These are phyloP conservation scores for Anoplolepis gracilipes DNA, from an alignment of 1,140 invertebrate genomes.

Conservation along the genomic window DNA sequence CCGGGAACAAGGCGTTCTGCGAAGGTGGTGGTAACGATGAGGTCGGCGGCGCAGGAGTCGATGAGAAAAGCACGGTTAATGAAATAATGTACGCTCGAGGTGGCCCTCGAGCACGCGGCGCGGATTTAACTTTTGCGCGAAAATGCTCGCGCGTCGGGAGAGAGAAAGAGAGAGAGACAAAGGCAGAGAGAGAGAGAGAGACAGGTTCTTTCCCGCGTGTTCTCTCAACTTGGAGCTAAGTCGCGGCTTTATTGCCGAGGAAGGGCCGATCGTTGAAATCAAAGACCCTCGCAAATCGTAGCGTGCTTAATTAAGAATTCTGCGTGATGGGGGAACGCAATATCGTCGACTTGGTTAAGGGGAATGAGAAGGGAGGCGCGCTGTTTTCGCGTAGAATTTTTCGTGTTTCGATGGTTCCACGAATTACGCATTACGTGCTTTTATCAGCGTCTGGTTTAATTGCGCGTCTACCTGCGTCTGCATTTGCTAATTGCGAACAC, in stretches of 20 bases:
- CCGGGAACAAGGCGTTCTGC: slow-evolving; percentile 37
- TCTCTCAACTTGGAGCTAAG: slow-evolving; percentile 54
- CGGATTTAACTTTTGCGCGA: slow-evolving; percentile 71
- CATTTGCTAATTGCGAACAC: slow-evolving; percentile 14
- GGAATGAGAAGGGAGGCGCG: not conserved
- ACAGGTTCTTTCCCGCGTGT: not conserved
- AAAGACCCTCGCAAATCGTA: slow-evolving; percentile 64
- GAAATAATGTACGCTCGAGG: slow-evolving; percentile 77
- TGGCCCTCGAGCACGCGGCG: slow-evolving; percentile 67
- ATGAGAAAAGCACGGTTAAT: slow-evolving; percentile 75
- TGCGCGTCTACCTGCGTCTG: not conserved
- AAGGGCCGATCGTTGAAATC: slow-evolving; percentile 68
- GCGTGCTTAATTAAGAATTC: slow-evolving; percentile 62
- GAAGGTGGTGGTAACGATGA: slow-evolving; percentile 46
- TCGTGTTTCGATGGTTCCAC: slow-evolving; percentile 31
- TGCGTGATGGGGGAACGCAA: slow-evolving; percentile 39
- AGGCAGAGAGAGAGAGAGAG: not conserved
- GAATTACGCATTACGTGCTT: slow-evolving; percentile 32
- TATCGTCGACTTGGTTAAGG: slow-evolving; percentile 24
- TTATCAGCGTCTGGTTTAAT: slow-evolving; percentile 24
- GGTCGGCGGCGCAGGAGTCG: slow-evolving; percentile 33
- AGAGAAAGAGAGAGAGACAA: not conserved
- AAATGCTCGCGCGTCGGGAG: slow-evolving; percentile 66
- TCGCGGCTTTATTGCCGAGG: slow-evolving; percentile 57
- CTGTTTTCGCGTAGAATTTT: slow-evolving; percentile 39